These are phyloP conservation scores for Corythaeola cristata DNA, from an alignment of 2,113 vertebrate species.

Conservation along the genomic window DNA sequence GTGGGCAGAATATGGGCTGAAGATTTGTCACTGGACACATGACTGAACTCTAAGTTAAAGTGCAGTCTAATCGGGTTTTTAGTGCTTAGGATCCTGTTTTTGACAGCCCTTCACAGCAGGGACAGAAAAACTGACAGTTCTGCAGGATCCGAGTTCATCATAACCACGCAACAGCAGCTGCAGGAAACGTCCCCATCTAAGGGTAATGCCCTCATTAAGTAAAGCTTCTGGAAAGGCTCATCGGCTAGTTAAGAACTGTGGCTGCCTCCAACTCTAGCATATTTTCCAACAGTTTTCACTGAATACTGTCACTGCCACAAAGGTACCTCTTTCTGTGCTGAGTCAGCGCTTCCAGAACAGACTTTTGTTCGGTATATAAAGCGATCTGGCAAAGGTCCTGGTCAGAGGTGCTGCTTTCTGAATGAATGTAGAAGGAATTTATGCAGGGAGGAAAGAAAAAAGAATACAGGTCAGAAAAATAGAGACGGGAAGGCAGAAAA, in stretches of 20 bases:
- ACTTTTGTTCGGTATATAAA: background rate
- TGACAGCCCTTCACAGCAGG: background rate
- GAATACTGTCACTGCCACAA: background rate
- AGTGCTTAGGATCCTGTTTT: background rate
- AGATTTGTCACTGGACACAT: background rate
- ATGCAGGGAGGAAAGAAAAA: background rate
- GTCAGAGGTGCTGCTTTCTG: background rate
- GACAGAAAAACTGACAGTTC: background rate
- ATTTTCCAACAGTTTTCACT: background rate
- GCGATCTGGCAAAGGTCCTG: background rate
- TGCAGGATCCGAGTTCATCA: background rate
- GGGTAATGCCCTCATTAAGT: background rate
- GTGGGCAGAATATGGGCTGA: background rate
- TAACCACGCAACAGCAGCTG: background rate
- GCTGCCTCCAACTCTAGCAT: background rate
- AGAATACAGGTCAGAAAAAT: background rate
- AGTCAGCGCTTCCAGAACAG: background rate
- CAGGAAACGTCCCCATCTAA: background rate
- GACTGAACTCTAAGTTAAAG: background rate
- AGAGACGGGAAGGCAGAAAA: background rate
- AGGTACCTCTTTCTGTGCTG: background rate
- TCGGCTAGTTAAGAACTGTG: background rate
- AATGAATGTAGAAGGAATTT: background rate
- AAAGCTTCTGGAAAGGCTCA: background rate
- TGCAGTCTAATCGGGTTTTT: background rate